A percentile compares a stretch with the other conserved stretches of the same genome.
Evolutionary conservation across 2,113 vertebrate genomes (phyloP).

Genomic region (Cyanoramphus novaezelandiae): DNA sequence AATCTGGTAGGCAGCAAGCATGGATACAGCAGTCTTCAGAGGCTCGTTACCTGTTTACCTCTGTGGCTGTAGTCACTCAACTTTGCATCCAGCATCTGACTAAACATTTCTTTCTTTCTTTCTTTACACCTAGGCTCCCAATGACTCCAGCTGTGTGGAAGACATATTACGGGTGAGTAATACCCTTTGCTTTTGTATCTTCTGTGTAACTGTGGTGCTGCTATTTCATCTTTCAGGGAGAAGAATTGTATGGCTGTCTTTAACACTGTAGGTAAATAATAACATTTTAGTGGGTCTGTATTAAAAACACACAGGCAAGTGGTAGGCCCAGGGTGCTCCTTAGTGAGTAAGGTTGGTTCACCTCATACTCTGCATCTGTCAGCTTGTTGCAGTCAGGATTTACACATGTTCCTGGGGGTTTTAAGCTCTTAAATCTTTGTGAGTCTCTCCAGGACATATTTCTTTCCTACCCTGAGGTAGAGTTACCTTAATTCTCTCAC

Average conservation of each 20-base stretch:
- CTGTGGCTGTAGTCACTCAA: background rate
- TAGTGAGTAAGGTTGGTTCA: background rate
- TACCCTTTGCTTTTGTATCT: conserved; percentile 44
- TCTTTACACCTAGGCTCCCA: conserved; percentile 85
- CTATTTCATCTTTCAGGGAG: background rate
- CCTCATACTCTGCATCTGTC: background rate
- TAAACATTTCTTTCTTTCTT: conserved; percentile 29
- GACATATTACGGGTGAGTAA: conserved; percentile 94
- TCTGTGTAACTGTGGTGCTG: background rate
- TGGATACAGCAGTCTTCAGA: conserved; percentile 20
- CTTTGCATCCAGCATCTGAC: conserved; percentile 30
- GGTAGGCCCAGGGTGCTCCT: background rate
- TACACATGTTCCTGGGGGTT: background rate
- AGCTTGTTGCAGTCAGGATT: background rate
- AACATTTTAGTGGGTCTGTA: background rate
- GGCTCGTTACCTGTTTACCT: background rate
- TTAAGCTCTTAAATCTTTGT: background rate
- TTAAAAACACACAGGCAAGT: background rate
- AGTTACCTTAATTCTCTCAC: background rate
- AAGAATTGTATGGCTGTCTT: background rate
- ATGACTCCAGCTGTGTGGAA: conserved; percentile 94
- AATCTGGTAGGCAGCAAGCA: background rate
- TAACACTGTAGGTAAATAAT: background rate
- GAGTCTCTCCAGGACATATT: background rate
- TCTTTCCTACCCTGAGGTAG: background rate